phyloP scores from a whole-genome alignment of 2,888 invertebrate species.

The Caenorhabditis sp. region DNA sequence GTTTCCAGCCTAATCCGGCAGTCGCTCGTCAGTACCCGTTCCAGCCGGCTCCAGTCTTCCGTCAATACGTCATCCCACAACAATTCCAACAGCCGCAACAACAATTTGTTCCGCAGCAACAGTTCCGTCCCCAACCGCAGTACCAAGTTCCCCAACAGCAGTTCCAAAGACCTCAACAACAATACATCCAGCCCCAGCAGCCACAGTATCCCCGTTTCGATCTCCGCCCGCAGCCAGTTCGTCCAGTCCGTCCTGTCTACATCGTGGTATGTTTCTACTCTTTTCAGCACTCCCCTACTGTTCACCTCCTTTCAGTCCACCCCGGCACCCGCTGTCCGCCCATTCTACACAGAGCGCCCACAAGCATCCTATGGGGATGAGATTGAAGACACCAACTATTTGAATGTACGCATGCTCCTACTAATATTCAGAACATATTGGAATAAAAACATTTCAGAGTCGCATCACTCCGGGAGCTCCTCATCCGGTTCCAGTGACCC shows the following conservation, averaged over 20 bases:
- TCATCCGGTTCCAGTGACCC: conserved; percentile 30
- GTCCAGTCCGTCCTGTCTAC: conserved; percentile 55
- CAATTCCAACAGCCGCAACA: conserved; percentile 28
- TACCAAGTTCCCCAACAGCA: conserved; percentile 15
- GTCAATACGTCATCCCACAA: conserved; percentile 37
- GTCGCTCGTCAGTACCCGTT: conserved; percentile 52
- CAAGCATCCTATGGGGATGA: conserved; percentile 47
- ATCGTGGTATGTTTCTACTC: conserved; percentile 17
- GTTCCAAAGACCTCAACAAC: conserved; percentile 7
- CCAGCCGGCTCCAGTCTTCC: conserved; percentile 41
- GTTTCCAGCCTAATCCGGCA: conserved; percentile 32
- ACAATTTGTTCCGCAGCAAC: conserved; percentile 19
- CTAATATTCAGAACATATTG: no score
- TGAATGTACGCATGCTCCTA: conserved; percentile 44
- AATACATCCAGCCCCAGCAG: conserved; percentile 36
- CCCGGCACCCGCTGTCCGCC: conserved; percentile 30
- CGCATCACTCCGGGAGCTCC: conserved; percentile 30
- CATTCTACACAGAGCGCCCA: conserved; percentile 31
- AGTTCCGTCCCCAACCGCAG: conserved; percentile 21
- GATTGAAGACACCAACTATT: conserved; percentile 37
- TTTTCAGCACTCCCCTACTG: background rate
- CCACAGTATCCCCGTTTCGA: conserved; percentile 49
- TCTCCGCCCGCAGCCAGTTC: conserved; percentile 51
- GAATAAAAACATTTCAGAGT: conserved; percentile 39
- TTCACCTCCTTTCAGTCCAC: conserved; percentile 30